Conservation (phyloP, 1,140 invertebrate species). For the Drosophila nikananu region DNA sequence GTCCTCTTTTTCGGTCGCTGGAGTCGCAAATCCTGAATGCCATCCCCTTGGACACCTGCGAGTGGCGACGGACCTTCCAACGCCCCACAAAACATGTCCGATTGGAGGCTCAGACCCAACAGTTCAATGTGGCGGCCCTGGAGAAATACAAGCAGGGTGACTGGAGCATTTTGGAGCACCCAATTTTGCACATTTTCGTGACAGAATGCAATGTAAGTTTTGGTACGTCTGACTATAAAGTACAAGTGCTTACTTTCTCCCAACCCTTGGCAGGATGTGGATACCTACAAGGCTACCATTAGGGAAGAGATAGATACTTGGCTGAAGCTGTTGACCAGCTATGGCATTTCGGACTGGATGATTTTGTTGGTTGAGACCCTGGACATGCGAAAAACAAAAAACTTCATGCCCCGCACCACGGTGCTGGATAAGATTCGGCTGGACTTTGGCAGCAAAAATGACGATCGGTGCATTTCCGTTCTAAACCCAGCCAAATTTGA, state of each 20-base stretch:
- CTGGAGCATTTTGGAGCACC: slow-evolving; percentile 92
- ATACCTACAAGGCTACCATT: slow-evolving; percentile 93
- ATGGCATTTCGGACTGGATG: slow-evolving; percentile 95
- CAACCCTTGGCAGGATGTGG: slow-evolving; percentile 90
- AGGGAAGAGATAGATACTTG: slow-evolving; percentile 95
- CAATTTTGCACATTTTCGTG: slow-evolving; percentile 97
- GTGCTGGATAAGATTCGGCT: slow-evolving; percentile 97
- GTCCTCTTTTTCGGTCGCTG: slow-evolving; percentile 93
- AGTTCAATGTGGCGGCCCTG: slow-evolving; percentile 90
- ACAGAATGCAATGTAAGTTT: slow-evolving; percentile 94
- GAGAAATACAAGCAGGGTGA: slow-evolving; percentile 87
- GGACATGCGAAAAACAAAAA: slow-evolving; percentile 96
- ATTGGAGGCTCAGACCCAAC: slow-evolving; percentile 93
- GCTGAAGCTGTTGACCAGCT: slow-evolving; percentile 91
- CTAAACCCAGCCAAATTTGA: slow-evolving; percentile 96
- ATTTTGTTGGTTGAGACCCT: slow-evolving; percentile 96
- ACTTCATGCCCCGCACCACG: slow-evolving; percentile 95
- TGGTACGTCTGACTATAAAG: not conserved
- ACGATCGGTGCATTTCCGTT: slow-evolving; percentile 94
- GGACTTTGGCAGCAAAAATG: slow-evolving; percentile 97
- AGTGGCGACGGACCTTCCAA: slow-evolving; percentile 95
- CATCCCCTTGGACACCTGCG: slow-evolving; percentile 93
- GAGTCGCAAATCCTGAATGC: slow-evolving; percentile 91
- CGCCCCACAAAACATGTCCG: slow-evolving; percentile 93
- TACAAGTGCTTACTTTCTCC: not conserved